phyloP scores from a whole-genome alignment of 1,140 invertebrate genomes.

The Procambarus virginalis region DNA sequence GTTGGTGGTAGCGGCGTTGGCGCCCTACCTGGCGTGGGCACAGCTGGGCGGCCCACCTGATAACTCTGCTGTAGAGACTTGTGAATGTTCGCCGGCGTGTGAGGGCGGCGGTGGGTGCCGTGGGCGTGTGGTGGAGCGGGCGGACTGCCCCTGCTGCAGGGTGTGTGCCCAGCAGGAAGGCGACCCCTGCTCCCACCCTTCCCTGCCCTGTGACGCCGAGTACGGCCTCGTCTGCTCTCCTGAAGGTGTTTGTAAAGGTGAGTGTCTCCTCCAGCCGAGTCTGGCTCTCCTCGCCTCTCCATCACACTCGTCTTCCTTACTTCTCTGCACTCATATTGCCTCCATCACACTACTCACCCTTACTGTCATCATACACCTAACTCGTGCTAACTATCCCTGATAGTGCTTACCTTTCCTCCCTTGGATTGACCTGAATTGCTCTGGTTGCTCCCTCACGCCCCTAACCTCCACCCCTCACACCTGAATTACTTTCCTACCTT shows the following conservation, averaged over 20 bases:
- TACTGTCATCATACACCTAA: no score
- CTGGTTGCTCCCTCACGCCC: no score
- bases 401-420: no score
- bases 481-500: no score
- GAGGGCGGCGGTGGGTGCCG: conserved; percentile 37
- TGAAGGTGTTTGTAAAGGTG: conserved; percentile 56
- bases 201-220: conserved; percentile 45
- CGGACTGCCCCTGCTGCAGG: conserved; percentile 46
- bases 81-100: conserved; percentile 55
- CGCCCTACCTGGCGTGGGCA: conserved; percentile 53
- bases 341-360: no score
- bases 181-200: conserved; percentile 16
- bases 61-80: conserved; percentile 16
- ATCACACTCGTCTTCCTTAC: no score
- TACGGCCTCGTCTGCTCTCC: conserved; percentile 52
- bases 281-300: background rate
- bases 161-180: conserved; percentile 38
- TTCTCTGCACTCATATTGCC: no score
- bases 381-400: no score
- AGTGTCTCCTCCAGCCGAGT: background rate
- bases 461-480: no score
- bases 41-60: conserved; percentile 29
- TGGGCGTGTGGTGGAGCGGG: conserved; percentile 33
- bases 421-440: no score
- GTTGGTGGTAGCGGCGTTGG: conserved; percentile 37